phyloP scores from a whole-genome alignment of 2,113 vertebrate species.

The Xiphias gladius region DNA sequence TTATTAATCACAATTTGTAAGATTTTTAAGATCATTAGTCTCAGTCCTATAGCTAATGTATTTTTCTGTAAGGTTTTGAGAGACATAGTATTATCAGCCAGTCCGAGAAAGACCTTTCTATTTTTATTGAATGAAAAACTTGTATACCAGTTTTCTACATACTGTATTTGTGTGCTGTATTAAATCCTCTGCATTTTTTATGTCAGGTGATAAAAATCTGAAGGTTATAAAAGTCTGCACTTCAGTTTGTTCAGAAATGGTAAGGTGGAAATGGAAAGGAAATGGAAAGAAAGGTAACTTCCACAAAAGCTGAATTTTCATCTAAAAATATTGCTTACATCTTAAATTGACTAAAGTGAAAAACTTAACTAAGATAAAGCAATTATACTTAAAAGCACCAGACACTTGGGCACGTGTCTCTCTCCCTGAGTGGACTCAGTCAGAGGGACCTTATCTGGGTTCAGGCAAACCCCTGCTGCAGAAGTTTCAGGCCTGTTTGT shows the following conservation, averaged over 20 bases:
- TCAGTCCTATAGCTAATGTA: background rate
- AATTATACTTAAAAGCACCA: background rate
- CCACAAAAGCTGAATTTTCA: background rate
- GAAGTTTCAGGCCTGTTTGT: slow-evolving; percentile 39
- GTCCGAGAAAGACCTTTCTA: background rate
- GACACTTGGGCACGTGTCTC: background rate
- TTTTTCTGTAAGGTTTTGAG: background rate
- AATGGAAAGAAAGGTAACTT: background rate
- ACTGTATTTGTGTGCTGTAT: background rate
- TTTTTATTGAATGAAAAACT: background rate
- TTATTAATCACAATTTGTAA: background rate
- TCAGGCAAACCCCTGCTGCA: slow-evolving; percentile 46
- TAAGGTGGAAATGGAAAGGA: background rate
- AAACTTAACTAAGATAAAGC: background rate
- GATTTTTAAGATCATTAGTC: background rate
- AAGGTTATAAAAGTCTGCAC: too few relatives aligned
- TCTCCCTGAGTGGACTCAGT: background rate
- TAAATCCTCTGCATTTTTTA: background rate
- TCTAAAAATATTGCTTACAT: background rate
- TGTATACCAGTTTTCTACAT: too few relatives aligned
- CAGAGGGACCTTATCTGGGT: slow-evolving; percentile 16
- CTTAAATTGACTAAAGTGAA: background rate
- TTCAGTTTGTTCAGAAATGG: too few relatives aligned
- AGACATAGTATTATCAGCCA: background rate
- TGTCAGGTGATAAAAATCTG: background rate